Conservation (phyloP, 2,888 invertebrate genomes). For the Cremastinae sp. region DNA sequence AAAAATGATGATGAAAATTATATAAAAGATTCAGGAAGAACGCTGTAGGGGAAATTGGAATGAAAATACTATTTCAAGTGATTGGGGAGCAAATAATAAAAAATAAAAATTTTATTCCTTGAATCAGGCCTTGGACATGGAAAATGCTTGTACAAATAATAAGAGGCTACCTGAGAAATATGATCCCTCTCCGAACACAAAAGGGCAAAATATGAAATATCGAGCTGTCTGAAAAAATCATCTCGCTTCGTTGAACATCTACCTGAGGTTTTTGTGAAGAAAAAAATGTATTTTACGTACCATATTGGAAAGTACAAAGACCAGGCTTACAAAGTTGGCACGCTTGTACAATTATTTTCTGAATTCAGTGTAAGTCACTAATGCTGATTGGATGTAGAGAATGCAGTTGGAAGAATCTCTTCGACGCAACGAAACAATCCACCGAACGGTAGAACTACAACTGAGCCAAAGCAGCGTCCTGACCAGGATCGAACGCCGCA, state of each 20-base stretch:
- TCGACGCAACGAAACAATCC: constrained; percentile 69
- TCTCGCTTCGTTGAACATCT: constrained; percentile 69
- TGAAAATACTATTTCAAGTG: background rate
- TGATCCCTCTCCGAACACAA: constrained; percentile 64
- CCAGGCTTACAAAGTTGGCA: constrained; percentile 12
- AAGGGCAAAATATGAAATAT: constrained; percentile 74
- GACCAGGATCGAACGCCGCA: constrained; percentile 76
- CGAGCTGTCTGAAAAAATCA: constrained; percentile 79
- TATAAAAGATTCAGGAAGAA: constrained; percentile 38
- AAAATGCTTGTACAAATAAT: background rate
- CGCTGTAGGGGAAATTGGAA: background rate
- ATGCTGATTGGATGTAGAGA: background rate
- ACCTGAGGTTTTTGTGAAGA: constrained; percentile 54
- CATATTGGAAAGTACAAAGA: constrained; percentile 65
- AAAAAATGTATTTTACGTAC: constrained; percentile 72
- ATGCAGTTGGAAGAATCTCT: constrained; percentile 30
- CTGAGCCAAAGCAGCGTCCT: constrained; percentile 78
- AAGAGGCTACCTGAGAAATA: constrained; percentile 62
- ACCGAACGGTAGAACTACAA: constrained; percentile 73
- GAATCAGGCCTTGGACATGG: background rate
- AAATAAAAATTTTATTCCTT: constrained; percentile 28
- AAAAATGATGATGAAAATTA: constrained; percentile 68
- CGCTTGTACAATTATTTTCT: constrained; percentile 3
- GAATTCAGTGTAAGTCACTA: constrained; percentile 29
- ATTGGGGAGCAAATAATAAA: background rate